Evolutionary conservation across 2,113 vertebrate genomes (phyloP), one percentile per base, ranked within the genome.

Genomic region (Sinocyclocheilus rhinocerous): DNA sequence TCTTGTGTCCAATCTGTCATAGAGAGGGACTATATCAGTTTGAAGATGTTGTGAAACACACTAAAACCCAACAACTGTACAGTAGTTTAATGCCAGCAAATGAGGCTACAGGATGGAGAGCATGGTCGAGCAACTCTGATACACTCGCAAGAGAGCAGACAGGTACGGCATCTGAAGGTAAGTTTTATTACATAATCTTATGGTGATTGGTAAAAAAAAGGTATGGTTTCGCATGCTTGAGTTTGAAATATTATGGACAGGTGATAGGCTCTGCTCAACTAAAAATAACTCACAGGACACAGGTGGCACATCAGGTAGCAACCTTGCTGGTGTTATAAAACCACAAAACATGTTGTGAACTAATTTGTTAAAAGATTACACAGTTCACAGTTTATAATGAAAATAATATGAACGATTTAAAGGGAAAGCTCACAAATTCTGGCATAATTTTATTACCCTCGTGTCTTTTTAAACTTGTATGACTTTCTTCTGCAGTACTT

Each of bases 1-100:
- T 42, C 81, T 73, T 73, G 69, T 57, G 69, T 84, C 29, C 42
- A 57, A 42, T 73, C 81, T 84, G 67, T 84, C 48, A 57, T 24
- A 57, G 67, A 72, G 22, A 39, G 26, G 26, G 18, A 22, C 16
- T 70, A 59, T 55, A 24, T 73, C 50, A 59, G 48, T 22, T 73
- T 73, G 48, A 33, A 52, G 48, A 83, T 42, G 77, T 79, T 61
- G 61, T 81, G 42, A 42, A 73, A 33, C 63, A 69, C 9, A 36
- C 63, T 18, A 15, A 59, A 69, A 52, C 24, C 18, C n/a, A 13
- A 65, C 36, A 69, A 69, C 10, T 29, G 42, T 42, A 42, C 39
- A 42, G 39, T 50, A 52, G 75, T 39, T 69, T 69, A 63, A n/a
- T n/a, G 59, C 8, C 59, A 65, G 55, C 2, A 42, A n/a, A n/a